phyloP scores from a whole-genome alignment of 2,797 vertebrate genomes.

The Danionella dracula region DNA sequence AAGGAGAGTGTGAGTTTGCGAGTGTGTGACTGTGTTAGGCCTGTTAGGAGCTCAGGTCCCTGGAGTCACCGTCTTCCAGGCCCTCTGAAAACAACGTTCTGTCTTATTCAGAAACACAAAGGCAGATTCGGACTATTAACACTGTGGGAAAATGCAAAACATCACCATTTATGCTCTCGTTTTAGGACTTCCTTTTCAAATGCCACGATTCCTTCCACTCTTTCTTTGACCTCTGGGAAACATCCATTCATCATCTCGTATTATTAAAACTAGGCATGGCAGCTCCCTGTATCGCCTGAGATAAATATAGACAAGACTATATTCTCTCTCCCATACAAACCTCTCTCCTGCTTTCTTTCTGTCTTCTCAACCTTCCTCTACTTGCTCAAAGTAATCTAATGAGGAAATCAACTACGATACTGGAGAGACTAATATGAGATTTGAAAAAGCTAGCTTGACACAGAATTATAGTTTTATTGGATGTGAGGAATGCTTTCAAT shows the following conservation, averaged over 20 bases:
- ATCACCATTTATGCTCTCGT: slow-evolving; percentile 21
- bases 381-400: slow-evolving; percentile 29
- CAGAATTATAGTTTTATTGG: no score
- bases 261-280: slow-evolving; percentile 48
- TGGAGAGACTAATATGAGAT: background rate
- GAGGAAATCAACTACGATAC: background rate
- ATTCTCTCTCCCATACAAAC: background rate
- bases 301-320: slow-evolving; percentile 39
- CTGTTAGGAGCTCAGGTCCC: slow-evolving; percentile 17
- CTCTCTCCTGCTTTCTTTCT: background rate
- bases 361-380: background rate
- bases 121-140: slow-evolving; percentile 8
- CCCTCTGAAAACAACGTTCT: slow-evolving; percentile 11
- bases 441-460: no score
- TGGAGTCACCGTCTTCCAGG: background rate
- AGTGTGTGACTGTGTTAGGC: slow-evolving; percentile 3
- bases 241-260: slow-evolving; percentile 47
- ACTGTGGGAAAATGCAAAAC: slow-evolving; percentile 19
- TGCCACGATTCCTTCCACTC: slow-evolving; percentile 7
- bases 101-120: slow-evolving; percentile 31
- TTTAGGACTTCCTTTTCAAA: slow-evolving; percentile 3
- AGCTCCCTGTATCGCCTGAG: slow-evolving; percentile 37
- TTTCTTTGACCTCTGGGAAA: slow-evolving; percentile 43
- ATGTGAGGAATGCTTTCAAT: no score
- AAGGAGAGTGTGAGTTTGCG: background rate